Percentiles rank a stretch among this genome's conserved stretches.
These are phyloP conservation scores for Leuciscus waleckii DNA, from an alignment of 2,797 vertebrate genomes.

Conservation along the genomic window DNA sequence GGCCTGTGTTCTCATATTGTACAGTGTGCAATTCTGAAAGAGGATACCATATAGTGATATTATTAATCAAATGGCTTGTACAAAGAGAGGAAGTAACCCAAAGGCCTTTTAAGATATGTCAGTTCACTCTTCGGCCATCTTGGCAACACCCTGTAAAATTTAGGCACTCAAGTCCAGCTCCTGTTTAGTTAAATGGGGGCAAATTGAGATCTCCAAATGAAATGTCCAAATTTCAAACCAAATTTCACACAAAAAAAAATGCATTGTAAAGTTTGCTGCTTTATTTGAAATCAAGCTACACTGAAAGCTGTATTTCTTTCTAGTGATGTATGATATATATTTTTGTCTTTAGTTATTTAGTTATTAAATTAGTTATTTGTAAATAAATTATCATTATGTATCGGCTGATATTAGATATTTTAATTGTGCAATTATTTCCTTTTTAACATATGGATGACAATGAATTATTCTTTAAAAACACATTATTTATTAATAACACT, in stretches of 20 bases:
- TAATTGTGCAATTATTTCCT: background rate
- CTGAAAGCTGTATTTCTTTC: background rate
- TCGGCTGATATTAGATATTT: background rate
- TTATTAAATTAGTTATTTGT: background rate
- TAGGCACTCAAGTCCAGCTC: background rate
- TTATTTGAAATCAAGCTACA: background rate
- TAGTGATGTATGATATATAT: background rate
- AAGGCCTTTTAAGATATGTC: conserved; percentile 3
- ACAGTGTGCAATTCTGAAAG: conserved; percentile 23
- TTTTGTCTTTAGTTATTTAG: no score
- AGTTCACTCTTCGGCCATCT: background rate
- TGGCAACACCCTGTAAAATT: background rate
- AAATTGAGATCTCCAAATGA: background rate
- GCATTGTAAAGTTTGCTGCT: background rate
- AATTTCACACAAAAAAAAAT: background rate
- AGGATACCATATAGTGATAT: conserved; percentile 40
- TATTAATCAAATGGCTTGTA: conserved; percentile 24
- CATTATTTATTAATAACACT: background rate
- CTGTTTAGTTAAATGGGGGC: background rate
- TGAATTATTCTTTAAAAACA: background rate
- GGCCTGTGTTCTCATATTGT: conserved; percentile 34
- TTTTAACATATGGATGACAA: background rate
- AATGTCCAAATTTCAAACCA: background rate
- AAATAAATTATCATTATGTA: background rate
- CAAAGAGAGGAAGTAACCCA: conserved; percentile 35